Evolutionary conservation across 2,888 invertebrate genomes (phyloP).

Genomic region (Zele albiditarsus): DNA sequence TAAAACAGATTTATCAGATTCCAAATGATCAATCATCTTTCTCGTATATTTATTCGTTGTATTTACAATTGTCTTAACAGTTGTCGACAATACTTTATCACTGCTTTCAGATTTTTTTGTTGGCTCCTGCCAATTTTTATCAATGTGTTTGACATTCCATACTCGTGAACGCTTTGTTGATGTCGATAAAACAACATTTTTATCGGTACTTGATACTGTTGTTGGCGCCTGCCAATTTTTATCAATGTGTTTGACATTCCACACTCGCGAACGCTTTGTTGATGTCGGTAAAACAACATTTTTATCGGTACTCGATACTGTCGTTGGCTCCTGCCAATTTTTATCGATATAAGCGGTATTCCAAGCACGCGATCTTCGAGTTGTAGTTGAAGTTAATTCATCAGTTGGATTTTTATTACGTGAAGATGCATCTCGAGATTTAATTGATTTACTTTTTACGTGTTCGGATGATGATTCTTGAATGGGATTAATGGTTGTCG

Average conservation of each 20-base stretch:
- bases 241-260: too few species aligned
- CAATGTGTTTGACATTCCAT: slow-evolving; percentile 48
- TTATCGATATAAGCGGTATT: slow-evolving; percentile 45
- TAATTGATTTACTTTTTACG: slow-evolving; percentile 28
- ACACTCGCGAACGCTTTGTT: slow-evolving; percentile 41
- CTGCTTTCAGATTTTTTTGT: slow-evolving; percentile 29
- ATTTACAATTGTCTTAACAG: neutral
- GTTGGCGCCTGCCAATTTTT: slow-evolving; percentile 47
- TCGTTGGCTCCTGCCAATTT: slow-evolving; percentile 48
- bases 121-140: slow-evolving; percentile 49
- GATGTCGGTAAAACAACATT: slow-evolving; percentile 39
- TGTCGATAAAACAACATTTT: slow-evolving; percentile 13
- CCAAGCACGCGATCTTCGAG: slow-evolving; percentile 45
- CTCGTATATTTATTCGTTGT: slow-evolving; percentile 48
- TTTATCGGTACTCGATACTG: slow-evolving; percentile 33
- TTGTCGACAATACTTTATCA: slow-evolving; percentile 35
- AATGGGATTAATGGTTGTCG: slow-evolving; percentile 37
- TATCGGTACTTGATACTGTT: neutral
- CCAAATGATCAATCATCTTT: slow-evolving; percentile 52
- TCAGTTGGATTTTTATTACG: slow-evolving; percentile 43
- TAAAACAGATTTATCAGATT: slow-evolving; percentile 39
- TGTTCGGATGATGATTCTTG: slow-evolving; percentile 33
- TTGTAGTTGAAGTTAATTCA: slow-evolving; percentile 40
- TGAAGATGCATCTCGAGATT: slow-evolving; percentile 38
- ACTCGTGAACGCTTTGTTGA: slow-evolving; percentile 44